Base-by-base conservation (phyloP, 2,797 vertebrate genomes). In the Tokudaia muenninki region DNA sequence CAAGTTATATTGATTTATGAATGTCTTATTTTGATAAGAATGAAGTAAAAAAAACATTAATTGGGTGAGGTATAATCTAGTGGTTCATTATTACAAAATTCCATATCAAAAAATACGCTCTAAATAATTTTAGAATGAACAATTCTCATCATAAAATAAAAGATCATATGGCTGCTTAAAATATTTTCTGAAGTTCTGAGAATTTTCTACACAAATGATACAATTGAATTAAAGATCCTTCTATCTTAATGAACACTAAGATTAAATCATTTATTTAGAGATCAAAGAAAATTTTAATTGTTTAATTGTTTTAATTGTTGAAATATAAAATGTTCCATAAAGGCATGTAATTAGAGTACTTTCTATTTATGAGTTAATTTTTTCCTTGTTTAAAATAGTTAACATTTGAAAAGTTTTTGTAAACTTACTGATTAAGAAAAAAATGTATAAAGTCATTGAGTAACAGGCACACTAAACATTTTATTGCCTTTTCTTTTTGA, bases 221-320 rank as follows among this genome's bases (percentile, higher is more conserved):
- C 97, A 98, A 98, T 98, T 98, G 98, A 98, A 98, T 97, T 97
- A 97, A 98, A 98, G 98, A 98, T 94, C 95, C 97, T 98, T 98
- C 98, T 98, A 98, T 97, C 97, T 98, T 98, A 99, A 99, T 98
- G 98, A 98, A 98, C 98, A 98, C 98, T 98, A 98, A 98, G 98
- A 99, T 98, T 98, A 98, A 98, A 98, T 99, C 97, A 98, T 98
- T 98, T 98, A 98, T 97, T 98, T 98, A 97, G 96, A 98, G 98
- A 99, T 99, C 98, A 99, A 99, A 99, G 98, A 97, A 98, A 97
- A 98, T 98, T 98, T 99, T 99, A 99, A 98, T 99, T 98, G 98
- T 98, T n/a, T n/a, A n/a, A n/a, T n/a, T n/a, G n/a, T n/a, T n/a
- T n/a, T n/a, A n/a, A n/a, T n/a, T n/a, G n/a, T n/a, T n/a, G n/a